A percentile compares a stretch with the other conserved stretches of the same genome.
phyloP scores from a whole-genome alignment of 2,888 invertebrate species.

The Marasmarcha lunaedactyla region DNA sequence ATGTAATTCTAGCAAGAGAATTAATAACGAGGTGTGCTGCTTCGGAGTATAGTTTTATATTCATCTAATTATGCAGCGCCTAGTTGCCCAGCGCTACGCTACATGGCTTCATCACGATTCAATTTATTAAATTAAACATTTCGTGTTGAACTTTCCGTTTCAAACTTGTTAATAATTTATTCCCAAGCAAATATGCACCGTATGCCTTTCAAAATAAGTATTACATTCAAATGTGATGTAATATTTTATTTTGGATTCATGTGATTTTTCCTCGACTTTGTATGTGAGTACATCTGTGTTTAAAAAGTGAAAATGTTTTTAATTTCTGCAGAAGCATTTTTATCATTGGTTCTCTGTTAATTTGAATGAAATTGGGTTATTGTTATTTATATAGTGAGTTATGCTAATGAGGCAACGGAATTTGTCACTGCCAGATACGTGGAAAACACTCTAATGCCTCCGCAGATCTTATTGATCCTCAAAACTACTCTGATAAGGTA shows the following conservation, averaged over 20 bases:
- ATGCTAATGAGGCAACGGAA: too few relatives aligned
- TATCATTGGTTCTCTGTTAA: background rate
- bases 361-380: too few relatives aligned
- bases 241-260: background rate
- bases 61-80: conserved; percentile 32
- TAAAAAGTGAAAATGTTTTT: background rate
- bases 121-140: conserved; percentile 49
- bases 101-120: conserved; percentile 38
- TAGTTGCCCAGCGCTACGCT: conserved; percentile 11
- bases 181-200: background rate
- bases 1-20: background rate
- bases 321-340: background rate
- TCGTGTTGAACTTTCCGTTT: conserved; percentile 25
- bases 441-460: too few relatives aligned
- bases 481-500: too few relatives aligned
- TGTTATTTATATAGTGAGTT: too few relatives aligned
- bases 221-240: background rate
- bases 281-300: conserved; percentile 11
- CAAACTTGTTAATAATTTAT: background rate
- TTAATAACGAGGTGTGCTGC: background rate
- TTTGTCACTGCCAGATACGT: too few relatives aligned
- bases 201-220: background rate
- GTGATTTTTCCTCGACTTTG: conserved; percentile 10
- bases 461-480: too few relatives aligned
- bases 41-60: conserved; percentile 24